A percentile compares a stretch with the other conserved stretches of the same genome.
Evolutionary conservation across 2,797 vertebrate genomes (phyloP).

Genomic region (Sebastes melanostomus): DNA sequence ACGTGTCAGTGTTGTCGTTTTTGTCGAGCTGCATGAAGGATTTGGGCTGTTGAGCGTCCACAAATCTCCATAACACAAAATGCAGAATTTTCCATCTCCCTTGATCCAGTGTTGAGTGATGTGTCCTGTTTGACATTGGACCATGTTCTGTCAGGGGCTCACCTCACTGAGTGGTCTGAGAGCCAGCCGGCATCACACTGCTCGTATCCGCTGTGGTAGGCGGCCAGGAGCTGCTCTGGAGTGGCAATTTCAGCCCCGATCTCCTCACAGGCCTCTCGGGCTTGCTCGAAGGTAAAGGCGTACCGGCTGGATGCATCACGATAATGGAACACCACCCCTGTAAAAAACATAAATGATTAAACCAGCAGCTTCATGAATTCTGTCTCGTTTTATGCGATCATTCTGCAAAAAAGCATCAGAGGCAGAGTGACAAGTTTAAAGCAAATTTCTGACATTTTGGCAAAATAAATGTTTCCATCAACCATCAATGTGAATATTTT

Average conservation of each 20-base stretch:
- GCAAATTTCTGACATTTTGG: no score
- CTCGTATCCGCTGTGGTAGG: slow-evolving; percentile 91
- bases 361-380: background rate
- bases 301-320: slow-evolving; percentile 89
- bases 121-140: background rate
- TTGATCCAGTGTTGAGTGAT: background rate
- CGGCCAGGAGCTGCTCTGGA: slow-evolving; percentile 91
- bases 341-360: background rate
- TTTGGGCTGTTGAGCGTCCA: no score
- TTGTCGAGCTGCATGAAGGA: no score
- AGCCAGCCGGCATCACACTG: slow-evolving; percentile 97
- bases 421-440: background rate
- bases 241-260: slow-evolving; percentile 89
- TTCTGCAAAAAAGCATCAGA: background rate
- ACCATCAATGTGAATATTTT: no score
- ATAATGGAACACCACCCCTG: slow-evolving; percentile 96
- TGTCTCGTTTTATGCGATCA: background rate
- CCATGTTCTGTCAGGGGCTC: slow-evolving; percentile 17
- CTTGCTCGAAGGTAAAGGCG: slow-evolving; percentile 87
- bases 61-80: background rate
- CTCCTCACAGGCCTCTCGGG: slow-evolving; percentile 85
- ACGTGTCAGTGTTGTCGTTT: background rate
- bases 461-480: no score
- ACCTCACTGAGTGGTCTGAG: slow-evolving; percentile 94
- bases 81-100: background rate